phyloP scores from a whole-genome alignment of 2,797 vertebrate genomes.

The Antennarius maculatus region DNA sequence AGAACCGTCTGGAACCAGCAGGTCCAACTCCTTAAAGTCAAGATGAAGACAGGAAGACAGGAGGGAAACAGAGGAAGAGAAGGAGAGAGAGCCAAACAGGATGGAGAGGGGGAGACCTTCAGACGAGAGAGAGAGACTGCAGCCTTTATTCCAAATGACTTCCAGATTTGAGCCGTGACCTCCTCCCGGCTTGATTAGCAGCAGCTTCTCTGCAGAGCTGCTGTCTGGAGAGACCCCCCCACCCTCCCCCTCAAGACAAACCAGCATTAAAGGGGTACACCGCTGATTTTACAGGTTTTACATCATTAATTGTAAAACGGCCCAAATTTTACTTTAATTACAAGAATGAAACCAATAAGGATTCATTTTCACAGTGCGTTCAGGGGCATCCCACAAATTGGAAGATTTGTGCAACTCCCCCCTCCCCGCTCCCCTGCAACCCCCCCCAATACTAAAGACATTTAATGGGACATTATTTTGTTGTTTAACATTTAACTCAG shows the following conservation, averaged over 20 bases:
- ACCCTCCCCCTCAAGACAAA: neutral
- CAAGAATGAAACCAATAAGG: no score
- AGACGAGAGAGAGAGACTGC: neutral
- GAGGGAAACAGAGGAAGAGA: neutral
- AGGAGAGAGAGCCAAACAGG: neutral
- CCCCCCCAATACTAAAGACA: no score
- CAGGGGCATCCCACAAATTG: no score
- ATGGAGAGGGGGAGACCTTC: neutral
- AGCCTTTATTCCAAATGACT: slow-evolving; percentile 42
- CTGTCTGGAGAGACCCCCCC: slow-evolving; percentile 27
- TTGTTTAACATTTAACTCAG: no score
- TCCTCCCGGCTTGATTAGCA: slow-evolving; percentile 45
- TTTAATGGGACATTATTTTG: no score
- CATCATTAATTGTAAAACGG: neutral
- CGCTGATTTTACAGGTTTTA: slow-evolving; percentile 1
- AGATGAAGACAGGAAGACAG: neutral
- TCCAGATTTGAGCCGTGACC: slow-evolving; percentile 50
- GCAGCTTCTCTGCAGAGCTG: slow-evolving; percentile 42
- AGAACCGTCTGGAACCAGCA: neutral
- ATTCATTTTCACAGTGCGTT: no score
- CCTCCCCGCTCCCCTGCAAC: no score
- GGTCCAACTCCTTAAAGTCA: neutral
- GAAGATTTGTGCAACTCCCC: no score
- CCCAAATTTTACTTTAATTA: neutral
- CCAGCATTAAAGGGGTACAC: neutral